A percentile compares a stretch with the other conserved stretches of the same genome.
phyloP scores from a whole-genome alignment of 2,888 invertebrate genomes.

The Crocallis elinguaria region DNA sequence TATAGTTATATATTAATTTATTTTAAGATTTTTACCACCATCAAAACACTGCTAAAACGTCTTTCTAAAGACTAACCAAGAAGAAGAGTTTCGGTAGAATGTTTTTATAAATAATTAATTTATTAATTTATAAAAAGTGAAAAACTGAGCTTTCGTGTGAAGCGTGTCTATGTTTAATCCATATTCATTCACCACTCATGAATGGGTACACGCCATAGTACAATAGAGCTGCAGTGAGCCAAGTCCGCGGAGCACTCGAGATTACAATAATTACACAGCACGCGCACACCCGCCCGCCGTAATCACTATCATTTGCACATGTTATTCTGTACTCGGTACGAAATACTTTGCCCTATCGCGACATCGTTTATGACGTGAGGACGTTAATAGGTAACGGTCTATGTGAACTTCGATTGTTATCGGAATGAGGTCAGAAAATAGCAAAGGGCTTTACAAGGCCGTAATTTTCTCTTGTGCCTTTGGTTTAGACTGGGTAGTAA shows the following conservation, averaged over 20 bases:
- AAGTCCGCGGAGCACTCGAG: conserved; percentile 51
- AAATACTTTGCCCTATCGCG: conserved; percentile 69
- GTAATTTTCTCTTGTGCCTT: not conserved
- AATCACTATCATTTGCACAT: conserved; percentile 83
- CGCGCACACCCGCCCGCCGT: conserved; percentile 64
- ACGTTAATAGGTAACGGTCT: conserved; percentile 24
- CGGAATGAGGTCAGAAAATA: not conserved
- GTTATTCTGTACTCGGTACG: conserved; percentile 79
- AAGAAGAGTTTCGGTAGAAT: no score
- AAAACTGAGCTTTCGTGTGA: conserved; percentile 1
- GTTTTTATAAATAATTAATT: no score
- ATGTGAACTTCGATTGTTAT: conserved; percentile 16
- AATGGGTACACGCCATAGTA: conserved; percentile 33
- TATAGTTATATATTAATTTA: no score
- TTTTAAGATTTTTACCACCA: no score
- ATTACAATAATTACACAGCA: conserved; percentile 82
- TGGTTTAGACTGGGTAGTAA: not conserved
- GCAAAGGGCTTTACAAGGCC: not conserved
- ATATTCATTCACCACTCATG: conserved; percentile 29
- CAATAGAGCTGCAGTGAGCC: conserved; percentile 43
- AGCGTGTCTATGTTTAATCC: conserved; percentile 16
- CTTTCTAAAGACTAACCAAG: no score
- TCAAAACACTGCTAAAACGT: no score
- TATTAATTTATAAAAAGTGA: no score
- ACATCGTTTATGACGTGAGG: conserved; percentile 37